phyloP scores from a whole-genome alignment of 2,113 vertebrate genomes.

The Noctilio leporinus region DNA sequence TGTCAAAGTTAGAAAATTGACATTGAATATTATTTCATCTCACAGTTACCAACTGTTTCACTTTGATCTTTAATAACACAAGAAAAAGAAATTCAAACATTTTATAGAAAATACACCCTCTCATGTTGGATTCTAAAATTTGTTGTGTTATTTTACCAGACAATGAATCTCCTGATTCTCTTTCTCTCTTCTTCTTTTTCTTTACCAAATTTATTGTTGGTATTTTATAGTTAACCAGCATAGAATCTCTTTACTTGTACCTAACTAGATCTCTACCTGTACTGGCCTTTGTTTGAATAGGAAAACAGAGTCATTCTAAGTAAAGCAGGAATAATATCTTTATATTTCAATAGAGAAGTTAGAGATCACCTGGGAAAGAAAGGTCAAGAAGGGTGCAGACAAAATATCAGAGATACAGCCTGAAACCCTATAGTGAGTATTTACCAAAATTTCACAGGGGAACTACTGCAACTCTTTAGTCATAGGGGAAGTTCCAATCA shows the following conservation, averaged over 20 bases:
- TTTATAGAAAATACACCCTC: neutral
- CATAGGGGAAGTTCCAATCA: neutral
- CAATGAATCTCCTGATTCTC: neutral
- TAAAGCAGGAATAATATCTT: neutral
- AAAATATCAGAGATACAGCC: neutral
- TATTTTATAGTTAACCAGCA: neutral
- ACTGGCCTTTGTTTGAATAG: neutral
- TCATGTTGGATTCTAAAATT: neutral
- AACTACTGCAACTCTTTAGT: neutral
- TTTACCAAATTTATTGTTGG: neutral
- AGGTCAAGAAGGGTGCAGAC: neutral
- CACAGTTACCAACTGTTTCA: neutral
- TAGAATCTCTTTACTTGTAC: neutral
- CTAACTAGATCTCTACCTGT: neutral
- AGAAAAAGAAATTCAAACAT: neutral
- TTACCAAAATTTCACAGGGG: neutral
- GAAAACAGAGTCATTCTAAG: neutral
- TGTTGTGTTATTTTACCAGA: neutral
- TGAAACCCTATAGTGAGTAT: neutral
- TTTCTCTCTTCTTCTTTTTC: neutral
- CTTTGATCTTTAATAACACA: neutral
- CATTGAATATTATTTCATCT: neutral
- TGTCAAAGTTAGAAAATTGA: neutral
- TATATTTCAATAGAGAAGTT: neutral
- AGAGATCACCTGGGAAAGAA: neutral